Conservation (phyloP, 1,140 invertebrate species). For the Drosophila repletoides region DNA sequence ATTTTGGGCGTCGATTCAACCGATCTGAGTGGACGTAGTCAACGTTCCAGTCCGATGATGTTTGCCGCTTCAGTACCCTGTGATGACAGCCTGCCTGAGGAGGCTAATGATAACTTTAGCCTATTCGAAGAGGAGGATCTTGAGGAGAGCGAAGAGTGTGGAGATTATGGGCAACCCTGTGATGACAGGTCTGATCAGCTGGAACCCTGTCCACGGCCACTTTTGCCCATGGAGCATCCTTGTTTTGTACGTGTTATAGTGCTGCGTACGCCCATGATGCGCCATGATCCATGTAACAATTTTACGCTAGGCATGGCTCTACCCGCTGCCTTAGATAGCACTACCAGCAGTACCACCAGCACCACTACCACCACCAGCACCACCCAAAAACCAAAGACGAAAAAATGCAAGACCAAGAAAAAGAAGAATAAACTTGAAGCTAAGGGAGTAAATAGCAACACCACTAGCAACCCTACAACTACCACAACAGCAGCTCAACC, state of each 20-base stretch:
- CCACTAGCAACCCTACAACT: background rate
- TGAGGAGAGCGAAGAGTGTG: slow-evolving; percentile 42
- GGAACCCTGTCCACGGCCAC: slow-evolving; percentile 5
- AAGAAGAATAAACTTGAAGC: background rate
- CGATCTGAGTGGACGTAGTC: slow-evolving; percentile 24
- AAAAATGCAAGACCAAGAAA: slow-evolving; percentile 7
- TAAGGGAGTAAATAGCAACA: background rate
- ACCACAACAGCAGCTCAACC: slow-evolving; percentile 9
- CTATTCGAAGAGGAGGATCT: slow-evolving; percentile 39
- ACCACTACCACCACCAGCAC: background rate
- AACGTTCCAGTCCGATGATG: slow-evolving; percentile 24
- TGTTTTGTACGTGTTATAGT: slow-evolving; percentile 53
- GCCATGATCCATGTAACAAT: slow-evolving; percentile 56
- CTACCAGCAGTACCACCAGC: background rate
- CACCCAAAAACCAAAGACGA: background rate
- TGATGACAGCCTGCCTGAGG: slow-evolving; percentile 41
- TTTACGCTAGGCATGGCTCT: slow-evolving; percentile 29
- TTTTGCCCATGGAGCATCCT: slow-evolving; percentile 49
- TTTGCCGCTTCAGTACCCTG: slow-evolving; percentile 41
- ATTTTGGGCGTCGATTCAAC: slow-evolving; percentile 39
- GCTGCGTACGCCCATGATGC: slow-evolving; percentile 42
- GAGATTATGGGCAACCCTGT: slow-evolving; percentile 19
- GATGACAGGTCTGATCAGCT: background rate
- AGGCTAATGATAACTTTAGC: slow-evolving; percentile 5
- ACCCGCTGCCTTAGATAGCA: no score